A percentile compares a stretch with the other conserved stretches of the same genome.
These are phyloP conservation scores for Glomeris maerens DNA, from an alignment of 1,140 invertebrate genomes.

Conservation along the genomic window DNA sequence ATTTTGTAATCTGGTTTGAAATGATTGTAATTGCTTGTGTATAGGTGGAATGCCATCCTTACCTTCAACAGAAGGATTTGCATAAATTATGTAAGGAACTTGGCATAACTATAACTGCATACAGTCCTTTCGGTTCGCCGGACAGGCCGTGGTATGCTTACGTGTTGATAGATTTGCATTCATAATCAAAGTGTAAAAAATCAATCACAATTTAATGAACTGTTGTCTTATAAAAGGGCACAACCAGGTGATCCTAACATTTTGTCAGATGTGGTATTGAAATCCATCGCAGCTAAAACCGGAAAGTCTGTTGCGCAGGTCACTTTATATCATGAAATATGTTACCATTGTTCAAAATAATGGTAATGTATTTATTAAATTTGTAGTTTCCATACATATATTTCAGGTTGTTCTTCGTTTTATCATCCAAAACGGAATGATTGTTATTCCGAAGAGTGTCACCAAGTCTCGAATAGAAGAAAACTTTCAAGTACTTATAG, in stretches of 20 bases:
- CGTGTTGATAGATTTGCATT: neutral
- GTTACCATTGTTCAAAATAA: neutral
- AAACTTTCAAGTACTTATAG: constrained; percentile 42
- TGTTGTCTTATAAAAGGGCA: too few species aligned
- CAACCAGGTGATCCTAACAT: constrained; percentile 18
- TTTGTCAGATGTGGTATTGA: constrained; percentile 42
- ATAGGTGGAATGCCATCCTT: constrained; percentile 71
- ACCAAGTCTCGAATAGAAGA: constrained; percentile 48
- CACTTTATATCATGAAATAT: neutral
- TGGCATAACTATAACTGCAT: constrained; percentile 56
- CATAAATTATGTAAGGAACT: constrained; percentile 50
- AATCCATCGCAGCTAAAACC: constrained; percentile 47
- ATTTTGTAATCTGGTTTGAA: constrained; percentile 2
- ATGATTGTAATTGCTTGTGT: too few species aligned
- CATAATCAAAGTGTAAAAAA: neutral
- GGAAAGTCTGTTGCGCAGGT: constrained; percentile 54
- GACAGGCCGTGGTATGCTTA: constrained; percentile 18
- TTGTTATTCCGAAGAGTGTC: constrained; percentile 61
- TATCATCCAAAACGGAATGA: constrained; percentile 54
- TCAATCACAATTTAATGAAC: neutral
- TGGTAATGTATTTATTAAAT: too few species aligned
- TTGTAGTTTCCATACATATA: constrained; percentile 13
- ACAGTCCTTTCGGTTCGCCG: constrained; percentile 61
- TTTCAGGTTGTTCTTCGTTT: constrained; percentile 28
- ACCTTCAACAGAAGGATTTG: constrained; percentile 61